Conservation (phyloP, 2,888 invertebrate species). For the Catocala nupta region DNA sequence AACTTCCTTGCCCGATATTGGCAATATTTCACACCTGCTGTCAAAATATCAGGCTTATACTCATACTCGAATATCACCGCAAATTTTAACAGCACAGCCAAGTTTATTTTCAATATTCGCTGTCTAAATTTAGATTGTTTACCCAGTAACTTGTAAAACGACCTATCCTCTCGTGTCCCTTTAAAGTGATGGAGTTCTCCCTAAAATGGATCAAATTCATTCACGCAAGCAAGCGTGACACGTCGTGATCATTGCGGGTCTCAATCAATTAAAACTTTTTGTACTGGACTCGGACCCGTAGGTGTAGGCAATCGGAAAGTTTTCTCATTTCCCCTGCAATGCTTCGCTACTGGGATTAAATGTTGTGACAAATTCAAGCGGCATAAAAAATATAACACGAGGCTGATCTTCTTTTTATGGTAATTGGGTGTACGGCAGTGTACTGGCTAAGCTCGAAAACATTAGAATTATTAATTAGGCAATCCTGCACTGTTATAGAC, state of each 20-base stretch:
- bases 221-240: conserved; percentile 16
- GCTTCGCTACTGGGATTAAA: conserved; percentile 26
- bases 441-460: no score
- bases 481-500: no score
- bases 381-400: conserved; percentile 4
- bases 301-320: conserved; percentile 47
- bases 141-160: conserved; percentile 8
- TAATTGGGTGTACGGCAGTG: background rate
- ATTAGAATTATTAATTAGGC: no score
- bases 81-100: background rate
- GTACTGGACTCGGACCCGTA: conserved; percentile 27
- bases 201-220: conserved; percentile 22
- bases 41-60: no score
- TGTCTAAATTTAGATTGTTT: conserved; percentile 4
- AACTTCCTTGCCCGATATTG: no score
- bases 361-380: conserved; percentile 25
- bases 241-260: conserved; percentile 24
- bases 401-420: background rate
- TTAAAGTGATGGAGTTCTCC: conserved; percentile 12
- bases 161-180: background rate
- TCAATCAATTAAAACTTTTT: conserved; percentile 58
- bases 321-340: conserved; percentile 53
- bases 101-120: conserved; percentile 3
- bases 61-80: no score
- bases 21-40: no score